Percentiles rank a stretch among this genome's conserved stretches.
Evolutionary conservation across 2,888 invertebrate genomes (phyloP).

Genomic region (Drosophila austrosaltans): DNA sequence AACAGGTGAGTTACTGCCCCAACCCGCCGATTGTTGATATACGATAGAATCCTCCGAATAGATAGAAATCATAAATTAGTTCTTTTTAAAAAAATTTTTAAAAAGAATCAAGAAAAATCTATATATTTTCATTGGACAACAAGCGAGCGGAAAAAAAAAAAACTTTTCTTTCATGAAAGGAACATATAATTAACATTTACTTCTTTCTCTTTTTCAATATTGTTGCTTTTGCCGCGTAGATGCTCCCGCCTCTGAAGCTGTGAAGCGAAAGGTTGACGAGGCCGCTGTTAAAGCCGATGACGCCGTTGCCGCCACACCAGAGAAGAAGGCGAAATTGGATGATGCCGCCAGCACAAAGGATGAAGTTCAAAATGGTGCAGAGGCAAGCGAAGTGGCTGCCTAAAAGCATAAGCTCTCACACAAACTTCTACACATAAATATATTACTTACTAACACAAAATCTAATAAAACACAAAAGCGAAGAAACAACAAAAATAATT

Average conservation of each 20-base stretch:
- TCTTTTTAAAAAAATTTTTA: no score
- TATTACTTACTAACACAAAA: conserved; percentile 66
- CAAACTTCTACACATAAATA: conserved; percentile 58
- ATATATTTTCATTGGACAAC: neutral
- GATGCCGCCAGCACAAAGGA: conserved; percentile 81
- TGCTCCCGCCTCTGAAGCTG: conserved; percentile 82
- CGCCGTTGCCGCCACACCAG: conserved; percentile 82
- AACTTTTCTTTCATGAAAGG: neutral
- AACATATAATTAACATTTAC: neutral
- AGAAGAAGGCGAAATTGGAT: conserved; percentile 84
- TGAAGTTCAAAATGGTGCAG: conserved; percentile 83
- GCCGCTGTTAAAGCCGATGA: conserved; percentile 79
- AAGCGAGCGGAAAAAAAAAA: neutral
- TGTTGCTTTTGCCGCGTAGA: conserved; percentile 48
- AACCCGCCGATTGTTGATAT: neutral
- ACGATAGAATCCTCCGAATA: neutral
- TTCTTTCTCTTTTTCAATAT: conserved; percentile 3
- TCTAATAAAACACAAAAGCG: conserved; percentile 29
- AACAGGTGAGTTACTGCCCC: conserved; percentile 68
- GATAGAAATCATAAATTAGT: neutral
- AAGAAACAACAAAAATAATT: conserved; percentile 34
- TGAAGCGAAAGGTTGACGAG: conserved; percentile 83
- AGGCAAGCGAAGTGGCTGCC: conserved; percentile 83
- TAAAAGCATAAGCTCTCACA: conserved; percentile 64
- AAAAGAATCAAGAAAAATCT: no score